These are phyloP conservation scores for Emydoidea blandingii DNA, from an alignment of 2,797 vertebrate genomes.

Conservation along the genomic window DNA sequence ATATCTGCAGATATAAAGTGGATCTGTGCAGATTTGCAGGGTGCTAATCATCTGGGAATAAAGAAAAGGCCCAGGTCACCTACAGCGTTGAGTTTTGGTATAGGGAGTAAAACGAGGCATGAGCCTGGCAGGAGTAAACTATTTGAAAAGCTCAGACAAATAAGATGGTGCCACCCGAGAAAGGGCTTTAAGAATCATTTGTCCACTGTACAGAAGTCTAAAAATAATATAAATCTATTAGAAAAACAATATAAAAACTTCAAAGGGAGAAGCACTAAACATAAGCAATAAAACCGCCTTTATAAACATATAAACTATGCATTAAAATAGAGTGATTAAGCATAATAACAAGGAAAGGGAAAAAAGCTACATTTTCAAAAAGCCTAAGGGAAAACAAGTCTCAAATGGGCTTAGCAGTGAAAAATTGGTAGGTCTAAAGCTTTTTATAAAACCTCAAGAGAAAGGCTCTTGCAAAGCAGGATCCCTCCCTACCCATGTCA, in stretches of 20 bases:
- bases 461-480: constrained; percentile 27
- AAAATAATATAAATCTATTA: background rate
- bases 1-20: no score
- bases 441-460: background rate
- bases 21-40: no score
- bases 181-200: constrained; percentile 14
- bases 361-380: background rate
- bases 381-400: background rate
- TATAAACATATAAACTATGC: background rate
- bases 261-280: constrained; percentile 2
- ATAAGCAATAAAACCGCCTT: background rate
- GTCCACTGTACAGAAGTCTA: background rate
- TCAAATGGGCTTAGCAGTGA: background rate
- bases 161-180: background rate
- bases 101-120: background rate
- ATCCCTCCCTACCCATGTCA: background rate
- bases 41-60: background rate
- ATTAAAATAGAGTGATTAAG: constrained; percentile 26
- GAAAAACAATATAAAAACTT: constrained; percentile 14
- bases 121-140: constrained; percentile 18
- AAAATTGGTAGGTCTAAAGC: background rate
- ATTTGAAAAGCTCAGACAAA: background rate
- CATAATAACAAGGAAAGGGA: constrained; percentile 5
- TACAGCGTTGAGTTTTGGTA: background rate
- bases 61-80: background rate